Evolutionary conservation across 1,140 invertebrate species (phyloP).

Genomic region (Leptopilina boulardi): DNA sequence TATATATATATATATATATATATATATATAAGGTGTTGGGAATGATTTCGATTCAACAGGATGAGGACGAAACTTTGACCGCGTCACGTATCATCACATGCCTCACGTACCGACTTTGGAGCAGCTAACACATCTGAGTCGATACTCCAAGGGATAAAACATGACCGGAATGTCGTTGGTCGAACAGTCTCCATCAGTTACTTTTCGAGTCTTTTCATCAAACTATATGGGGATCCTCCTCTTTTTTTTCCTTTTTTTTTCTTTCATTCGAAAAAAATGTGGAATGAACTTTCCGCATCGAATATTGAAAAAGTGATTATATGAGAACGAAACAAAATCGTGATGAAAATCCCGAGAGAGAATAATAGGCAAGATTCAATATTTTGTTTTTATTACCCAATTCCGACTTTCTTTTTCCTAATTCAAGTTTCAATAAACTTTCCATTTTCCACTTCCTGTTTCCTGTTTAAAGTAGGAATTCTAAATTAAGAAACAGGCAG

Average conservation of each 20-base stretch:
- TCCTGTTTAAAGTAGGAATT: too few species aligned
- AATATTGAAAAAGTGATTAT: constrained; percentile 25
- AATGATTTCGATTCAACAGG: constrained; percentile 32
- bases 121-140: constrained; percentile 43
- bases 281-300: not conserved
- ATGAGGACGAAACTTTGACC: constrained; percentile 56
- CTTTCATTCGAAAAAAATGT: not conserved
- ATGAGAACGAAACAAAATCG: not conserved
- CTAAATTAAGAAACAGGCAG: too few species aligned
- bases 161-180: constrained; percentile 32
- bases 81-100: constrained; percentile 62
- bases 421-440: too few species aligned
- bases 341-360: not conserved
- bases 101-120: constrained; percentile 48
- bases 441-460: too few species aligned
- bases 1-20: too few species aligned
- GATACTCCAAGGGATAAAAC: constrained; percentile 44
- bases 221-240: not conserved
- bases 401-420: too few species aligned
- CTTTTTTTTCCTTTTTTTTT: not conserved
- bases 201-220: constrained; percentile 31
- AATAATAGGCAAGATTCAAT: not conserved
- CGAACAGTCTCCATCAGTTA: constrained; percentile 23
- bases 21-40: not conserved
- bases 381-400: too few species aligned